Base-by-base conservation (phyloP, 2,888 invertebrate species). In the Heliothis peltigera region DNA sequence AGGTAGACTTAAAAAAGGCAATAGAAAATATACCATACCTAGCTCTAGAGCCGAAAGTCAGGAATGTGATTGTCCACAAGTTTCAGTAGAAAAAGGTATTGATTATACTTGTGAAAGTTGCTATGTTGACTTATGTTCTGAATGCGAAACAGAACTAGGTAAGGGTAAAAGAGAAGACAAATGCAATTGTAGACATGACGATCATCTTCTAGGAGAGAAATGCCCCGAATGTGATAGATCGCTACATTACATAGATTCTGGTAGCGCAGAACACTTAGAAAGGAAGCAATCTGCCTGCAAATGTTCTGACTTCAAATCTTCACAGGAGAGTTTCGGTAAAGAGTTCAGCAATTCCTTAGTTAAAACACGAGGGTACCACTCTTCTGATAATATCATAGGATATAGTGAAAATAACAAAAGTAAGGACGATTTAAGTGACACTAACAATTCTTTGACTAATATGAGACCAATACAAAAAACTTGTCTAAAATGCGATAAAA, bases 1-100 rank as follows among this genome's bases (percentile, higher is more conserved):
- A 80, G 95, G 95, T 12, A 94, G 96, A 75, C 89, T 96, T 8
- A 95, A 96, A 81, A 96, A 96, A 84, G 90, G 92, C 2, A 94
- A 96, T 59, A 96, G 92, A 63, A 93, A 93, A 81, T 89, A 90
- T 57, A 90, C 91, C 6, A 76, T 87, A 2, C 88, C 89, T 1
- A 88, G 78, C 53, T 86, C 88, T 1, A 90, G 90, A 76, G 75
- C 81, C 17, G 89, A 89, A 4, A 82, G 80, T 12, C 87, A 89
- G 39, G 91, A 93, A 6, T 94, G 94, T 64, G 93, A 94, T 51
- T 94, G 94, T 43, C 77, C 77, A 1, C 93, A 93, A 80, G 84
- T 90, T 1, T 94, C 95, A 0, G 84, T 87, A 12, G 93, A 93
- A 68, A 94, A 94, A 79, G 94, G 94, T 15, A 90, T 70, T 5